Conservation (phyloP, 1,140 invertebrate species). For the Lerema accius region DNA sequence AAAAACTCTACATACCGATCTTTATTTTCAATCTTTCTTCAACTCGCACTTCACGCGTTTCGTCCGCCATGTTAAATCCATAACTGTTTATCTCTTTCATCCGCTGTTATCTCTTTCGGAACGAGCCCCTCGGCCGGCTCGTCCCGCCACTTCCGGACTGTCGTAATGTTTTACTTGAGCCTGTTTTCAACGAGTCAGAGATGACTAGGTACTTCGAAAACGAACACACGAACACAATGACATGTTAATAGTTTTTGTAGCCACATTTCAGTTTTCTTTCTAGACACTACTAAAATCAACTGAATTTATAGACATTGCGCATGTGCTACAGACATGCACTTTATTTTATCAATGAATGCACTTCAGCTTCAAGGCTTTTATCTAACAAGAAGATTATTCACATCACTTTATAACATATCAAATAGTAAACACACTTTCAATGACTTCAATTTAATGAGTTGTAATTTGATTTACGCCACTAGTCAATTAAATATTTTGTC, state of each 20-base stretch:
- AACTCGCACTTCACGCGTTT: slow-evolving; percentile 91
- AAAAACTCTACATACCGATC: slow-evolving; percentile 87
- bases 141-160: slow-evolving; percentile 82
- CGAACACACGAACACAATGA: slow-evolving; percentile 46
- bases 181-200: slow-evolving; percentile 61
- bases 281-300: slow-evolving; percentile 46
- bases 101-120: slow-evolving; percentile 82
- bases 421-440: slow-evolving; percentile 26
- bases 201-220: slow-evolving; percentile 50
- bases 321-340: slow-evolving; percentile 71
- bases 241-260: slow-evolving; percentile 23
- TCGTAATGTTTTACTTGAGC: slow-evolving; percentile 80
- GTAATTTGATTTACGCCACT: slow-evolving; percentile 59
- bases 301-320: slow-evolving; percentile 66
- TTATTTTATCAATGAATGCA: slow-evolving; percentile 76
- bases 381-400: slow-evolving; percentile 44
- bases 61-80: slow-evolving; percentile 93
- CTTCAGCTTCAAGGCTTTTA: slow-evolving; percentile 46
- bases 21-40: slow-evolving; percentile 94
- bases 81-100: slow-evolving; percentile 84
- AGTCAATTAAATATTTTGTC: slow-evolving; percentile 67
- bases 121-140: slow-evolving; percentile 79
- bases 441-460: slow-evolving; percentile 40
- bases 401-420: slow-evolving; percentile 43
- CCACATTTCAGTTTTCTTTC: slow-evolving; percentile 42